Evolutionary conservation across 1,140 invertebrate species (phyloP), one percentile per base, ranked within the genome.

Genomic region (Macrocentrus cingulum): DNA sequence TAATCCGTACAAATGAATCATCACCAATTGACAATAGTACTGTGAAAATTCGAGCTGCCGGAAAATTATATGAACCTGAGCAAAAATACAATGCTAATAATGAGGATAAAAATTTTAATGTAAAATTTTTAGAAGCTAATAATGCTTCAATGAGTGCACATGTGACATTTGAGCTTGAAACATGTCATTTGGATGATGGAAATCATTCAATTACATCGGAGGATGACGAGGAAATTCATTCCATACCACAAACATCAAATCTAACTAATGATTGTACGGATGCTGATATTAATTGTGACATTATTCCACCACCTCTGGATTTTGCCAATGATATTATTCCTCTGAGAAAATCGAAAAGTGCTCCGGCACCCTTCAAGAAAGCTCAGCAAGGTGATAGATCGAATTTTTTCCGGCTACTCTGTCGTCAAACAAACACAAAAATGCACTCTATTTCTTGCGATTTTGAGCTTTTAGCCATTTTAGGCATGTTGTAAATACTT

Each of bases 321-420:
- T 68, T 68, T 52, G 62, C 67, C 1, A 65, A 61, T 15, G 71
- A 71, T 59, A 70, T 71, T 65, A 69, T 69, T 58, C 72, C 76
- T 20, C 63, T 80, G 11, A 69, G 77, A 55, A 80, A 79, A 62
- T 80, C 76, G 1, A 78, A 79, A 66, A 80, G 78, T 63, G 75
- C 75, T 20, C 75, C 75, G 23, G 67, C 67, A 63, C 69, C 68
- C 45, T 74, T 72, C 64, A 68, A 70, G 68, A 74, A 68, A 60
- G 67, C 63, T 62, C 69, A 65, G 25, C 63, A 64, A 75, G 70
- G 70, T 72, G 64, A 9, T 22, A n/a, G 2, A 49, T 44, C 15
- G 6, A 6, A 16, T 44, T 29, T 34, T 34, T 36, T 51, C 1
- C 22, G 29, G 18, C 15, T 49, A 29, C 32, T 32, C n/a, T 29